Evolutionary conservation across 2,797 vertebrate species (phyloP), one percentile per base, ranked within the genome.

Genomic region (Merluccius polli): DNA sequence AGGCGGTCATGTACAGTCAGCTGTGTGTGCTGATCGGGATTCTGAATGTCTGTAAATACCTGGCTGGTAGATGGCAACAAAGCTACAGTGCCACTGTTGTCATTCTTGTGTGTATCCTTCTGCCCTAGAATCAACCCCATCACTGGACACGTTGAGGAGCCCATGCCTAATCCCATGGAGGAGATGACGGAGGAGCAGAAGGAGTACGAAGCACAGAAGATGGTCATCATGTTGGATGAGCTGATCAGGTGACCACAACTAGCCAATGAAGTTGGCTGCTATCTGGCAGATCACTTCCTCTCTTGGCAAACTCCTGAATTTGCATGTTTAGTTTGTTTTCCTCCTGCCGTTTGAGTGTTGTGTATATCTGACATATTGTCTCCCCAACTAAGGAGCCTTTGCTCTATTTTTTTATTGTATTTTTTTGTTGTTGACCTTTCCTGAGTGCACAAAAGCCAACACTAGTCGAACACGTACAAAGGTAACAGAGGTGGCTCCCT

Each of bases 101-200:
- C 21, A 59, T 24, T n/a, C 52, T n/a, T 3, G 36, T 59, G 65
- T 68, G n/a, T 67, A 48, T 0, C n/a, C 67, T 11, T 73, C 4
- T 75, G 82, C 89, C 91, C 73, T 84, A 99, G 98, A 91, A 98
- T 99, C 90, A 99, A 99, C 88, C 96, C 97, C 74, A 98, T 99
- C 91, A 99, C 97, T 24, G 97, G 97, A 86, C 97, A 98, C 33
- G 94, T 97, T 70, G 97, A 99, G 92, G 96, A 98, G 82, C 97
- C 96, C 0, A 93, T 97, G 95, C 96, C 96, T 0, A 98, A 98
- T 87, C 97, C 97, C 0, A 94, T 98, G 36, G 97, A 98, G 80
- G 97, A 98, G 91, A 99, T 99, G 97, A 98, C 97, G 0, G 98
- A 99, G 88, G 97, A 99, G 88, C 98, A 99, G 92, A 99, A 99